Base-by-base conservation (phyloP, 2,113 vertebrate genomes). In the Marcusenius ussheri region DNA sequence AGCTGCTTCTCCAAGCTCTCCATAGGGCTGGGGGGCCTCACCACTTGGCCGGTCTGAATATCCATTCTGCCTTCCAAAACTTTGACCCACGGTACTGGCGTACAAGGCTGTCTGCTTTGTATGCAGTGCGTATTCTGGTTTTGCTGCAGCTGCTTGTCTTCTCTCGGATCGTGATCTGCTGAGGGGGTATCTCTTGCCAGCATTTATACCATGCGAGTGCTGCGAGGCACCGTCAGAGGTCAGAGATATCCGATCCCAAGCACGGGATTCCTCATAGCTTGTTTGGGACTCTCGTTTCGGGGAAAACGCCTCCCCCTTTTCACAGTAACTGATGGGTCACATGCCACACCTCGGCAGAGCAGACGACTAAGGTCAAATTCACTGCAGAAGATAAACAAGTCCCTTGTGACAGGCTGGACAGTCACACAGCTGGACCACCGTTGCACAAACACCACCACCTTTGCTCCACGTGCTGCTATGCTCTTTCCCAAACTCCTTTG, bases 1-100 rank as follows among this genome's bases (percentile, higher is more conserved):
- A 99, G 95, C 93, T 99, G 98, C 93, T 99, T 99, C 96, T 99
- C 98, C 92, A 99, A 94, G 94, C 96, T 99, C 91, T 99, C 98
- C 97, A 99, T 96, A 50, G 96, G 95, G 93, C 93, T 95, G 19
- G 95, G 92, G 24, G 95, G 91, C 31, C 95, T 94, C 83, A 95
- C 92, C 90, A 96, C 88, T 8, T 95, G 94, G 89, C 95, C 93
- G 84, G 95, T 93, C 92, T 96, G 95, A 70, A 96, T 91, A 21
- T 96, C 96, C 96, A 96, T 96, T 11, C 66, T 27, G 49, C 3
- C 46, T 45, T 51, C 66, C 3, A 47, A 88, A 88, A 53, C 15
- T 42, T 5, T 46, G 27, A 45, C 35, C 31, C 77, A 45, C 51
- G 42, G 21, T 35, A 35, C 0, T 42, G 31, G 45, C 5, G 47